These are phyloP conservation scores for Melanotaenia trifasciata DNA, from an alignment of 2,797 vertebrate species.

Conservation along the genomic window DNA sequence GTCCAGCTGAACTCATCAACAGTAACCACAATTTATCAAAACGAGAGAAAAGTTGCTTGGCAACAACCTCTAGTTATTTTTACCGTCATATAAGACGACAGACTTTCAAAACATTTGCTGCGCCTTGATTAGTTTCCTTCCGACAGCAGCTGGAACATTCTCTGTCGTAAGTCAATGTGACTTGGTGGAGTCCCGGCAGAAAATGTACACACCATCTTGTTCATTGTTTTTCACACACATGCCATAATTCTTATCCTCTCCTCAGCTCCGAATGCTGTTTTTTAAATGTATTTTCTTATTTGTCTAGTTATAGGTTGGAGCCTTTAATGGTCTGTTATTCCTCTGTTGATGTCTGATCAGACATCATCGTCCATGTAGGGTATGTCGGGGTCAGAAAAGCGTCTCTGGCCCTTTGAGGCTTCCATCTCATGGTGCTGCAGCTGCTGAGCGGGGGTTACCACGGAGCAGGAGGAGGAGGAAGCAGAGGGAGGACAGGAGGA, in stretches of 20 bases:
- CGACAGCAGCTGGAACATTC: conserved; percentile 26
- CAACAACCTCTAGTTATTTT: conserved; percentile 65
- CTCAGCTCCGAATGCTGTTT: not conserved
- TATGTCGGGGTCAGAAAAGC: conserved; percentile 90
- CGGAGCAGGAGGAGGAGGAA: conserved; percentile 67
- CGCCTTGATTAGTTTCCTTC: conserved; percentile 32
- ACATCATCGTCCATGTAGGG: conserved; percentile 77
- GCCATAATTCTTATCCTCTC: not conserved
- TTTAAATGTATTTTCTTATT: not conserved
- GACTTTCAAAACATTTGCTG: conserved; percentile 36
- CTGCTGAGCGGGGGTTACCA: conserved; percentile 48
- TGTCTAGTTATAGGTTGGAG: not conserved
- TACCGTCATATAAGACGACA: conserved; percentile 40
- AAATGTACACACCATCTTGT: not conserved
- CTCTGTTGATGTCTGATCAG: conserved; percentile 29
- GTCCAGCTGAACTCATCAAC: conserved; percentile 40
- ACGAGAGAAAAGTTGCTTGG: conserved; percentile 84
- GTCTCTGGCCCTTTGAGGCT: conserved; percentile 76
- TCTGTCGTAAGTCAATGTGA: conserved; percentile 11
- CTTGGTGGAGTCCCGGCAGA: conserved; percentile 7
- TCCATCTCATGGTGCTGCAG: conserved; percentile 36
- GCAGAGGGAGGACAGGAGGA: conserved; percentile 72
- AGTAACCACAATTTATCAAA: conserved; percentile 74
- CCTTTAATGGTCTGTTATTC: not conserved
- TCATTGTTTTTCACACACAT: conserved; percentile 7